These are phyloP conservation scores for Aphyosemion australe DNA, from an alignment of 2,113 vertebrate genomes.

Conservation along the genomic window DNA sequence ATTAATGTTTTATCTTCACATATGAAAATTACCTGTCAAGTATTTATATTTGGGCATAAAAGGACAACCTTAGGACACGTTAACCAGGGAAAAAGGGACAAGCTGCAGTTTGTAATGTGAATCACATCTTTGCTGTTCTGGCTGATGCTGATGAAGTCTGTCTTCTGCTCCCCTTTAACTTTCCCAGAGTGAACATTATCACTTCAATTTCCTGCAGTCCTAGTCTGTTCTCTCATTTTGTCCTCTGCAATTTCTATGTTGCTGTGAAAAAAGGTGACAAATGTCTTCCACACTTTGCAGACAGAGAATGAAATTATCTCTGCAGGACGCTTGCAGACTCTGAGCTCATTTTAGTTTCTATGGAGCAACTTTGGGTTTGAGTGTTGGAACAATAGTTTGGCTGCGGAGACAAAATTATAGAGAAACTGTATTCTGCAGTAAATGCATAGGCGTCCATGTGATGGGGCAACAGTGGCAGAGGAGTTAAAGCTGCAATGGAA, in stretches of 20 bases:
- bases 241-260: conserved; percentile 25
- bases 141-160: conserved; percentile 14
- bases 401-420: too few relatives aligned
- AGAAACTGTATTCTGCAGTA: too few relatives aligned
- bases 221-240: conserved; percentile 25
- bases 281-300: conserved; percentile 31
- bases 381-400: not conserved
- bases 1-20: not conserved
- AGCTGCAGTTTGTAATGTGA: not conserved
- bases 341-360: conserved; percentile 21
- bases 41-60: too few relatives aligned
- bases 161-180: conserved; percentile 4
- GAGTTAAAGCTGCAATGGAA: too few relatives aligned
- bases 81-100: too few relatives aligned
- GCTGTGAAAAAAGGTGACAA: conserved; percentile 41
- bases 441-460: too few relatives aligned
- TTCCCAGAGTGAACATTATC: conserved; percentile 27
- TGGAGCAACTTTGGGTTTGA: not conserved
- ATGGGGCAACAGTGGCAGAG: too few relatives aligned
- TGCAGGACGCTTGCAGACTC: conserved; percentile 10
- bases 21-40: not conserved
- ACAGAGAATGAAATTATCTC: conserved; percentile 10
- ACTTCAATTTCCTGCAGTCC: conserved; percentile 28
- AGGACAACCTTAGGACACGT: too few relatives aligned
- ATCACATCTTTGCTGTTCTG: conserved; percentile 1